Evolutionary conservation across 2,797 vertebrate genomes (phyloP).

Genomic region (Hippopotamyrus pictus): DNA sequence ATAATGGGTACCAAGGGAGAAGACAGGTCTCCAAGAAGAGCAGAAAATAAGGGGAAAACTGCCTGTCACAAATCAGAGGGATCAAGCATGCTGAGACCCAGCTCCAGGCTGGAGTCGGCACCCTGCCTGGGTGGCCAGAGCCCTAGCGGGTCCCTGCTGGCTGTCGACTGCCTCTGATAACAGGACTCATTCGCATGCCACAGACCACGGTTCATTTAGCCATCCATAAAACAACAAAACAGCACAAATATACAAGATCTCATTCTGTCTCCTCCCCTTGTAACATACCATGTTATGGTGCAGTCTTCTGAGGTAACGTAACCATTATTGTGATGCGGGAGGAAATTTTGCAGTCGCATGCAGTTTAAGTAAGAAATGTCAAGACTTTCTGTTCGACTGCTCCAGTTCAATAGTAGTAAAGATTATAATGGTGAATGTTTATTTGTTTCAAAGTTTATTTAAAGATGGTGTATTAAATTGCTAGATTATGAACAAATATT

Average conservation of each 20-base stretch:
- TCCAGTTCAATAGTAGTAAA: not conserved
- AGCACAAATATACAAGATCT: not conserved
- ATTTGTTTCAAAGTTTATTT: not conserved
- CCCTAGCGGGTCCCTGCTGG: not conserved
- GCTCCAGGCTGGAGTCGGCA: not conserved
- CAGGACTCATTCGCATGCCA: not conserved
- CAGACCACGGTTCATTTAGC: not conserved
- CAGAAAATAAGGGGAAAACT: not conserved
- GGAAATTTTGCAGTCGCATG: not conserved
- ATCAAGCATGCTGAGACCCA: not conserved
- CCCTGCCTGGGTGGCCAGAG: not conserved
- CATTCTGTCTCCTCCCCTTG: not conserved
- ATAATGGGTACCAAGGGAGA: not conserved
- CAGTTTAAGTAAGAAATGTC: not conserved
- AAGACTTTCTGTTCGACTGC: not conserved
- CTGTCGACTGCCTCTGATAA: not conserved
- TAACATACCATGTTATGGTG: not conserved
- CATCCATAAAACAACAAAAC: not conserved
- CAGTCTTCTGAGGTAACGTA: not conserved
- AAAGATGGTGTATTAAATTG: not conserved
- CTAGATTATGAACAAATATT: not conserved
- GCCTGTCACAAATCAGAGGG: not conserved
- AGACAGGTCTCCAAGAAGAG: not conserved
- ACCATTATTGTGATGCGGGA: not conserved
- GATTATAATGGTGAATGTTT: not conserved